phyloP scores from a whole-genome alignment of 2,888 invertebrate species.

The Campoletis raptor region DNA sequence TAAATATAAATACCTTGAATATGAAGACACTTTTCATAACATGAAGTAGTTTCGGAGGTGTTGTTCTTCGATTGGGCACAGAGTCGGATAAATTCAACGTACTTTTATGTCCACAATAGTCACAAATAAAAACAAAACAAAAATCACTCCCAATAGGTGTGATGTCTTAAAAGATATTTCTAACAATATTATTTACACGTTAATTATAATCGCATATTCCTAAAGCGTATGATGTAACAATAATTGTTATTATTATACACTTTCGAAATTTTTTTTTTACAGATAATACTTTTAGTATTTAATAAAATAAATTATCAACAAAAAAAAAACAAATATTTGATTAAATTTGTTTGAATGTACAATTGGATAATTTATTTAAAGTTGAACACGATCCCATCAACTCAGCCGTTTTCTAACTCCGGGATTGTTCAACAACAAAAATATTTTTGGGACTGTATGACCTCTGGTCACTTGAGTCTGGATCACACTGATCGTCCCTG shows the following conservation, averaged over 20 bases:
- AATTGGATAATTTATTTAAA: too few species aligned
- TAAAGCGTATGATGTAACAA: constrained; percentile 2
- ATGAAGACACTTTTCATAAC: constrained; percentile 38
- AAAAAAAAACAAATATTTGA: neutral
- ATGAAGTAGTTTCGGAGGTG: constrained; percentile 11
- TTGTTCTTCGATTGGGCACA: constrained; percentile 15
- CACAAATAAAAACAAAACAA: constrained; percentile 44
- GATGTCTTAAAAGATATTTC: constrained; percentile 8
- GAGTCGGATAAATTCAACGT: constrained; percentile 16
- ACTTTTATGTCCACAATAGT: constrained; percentile 30
- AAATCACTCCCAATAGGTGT: constrained; percentile 12
- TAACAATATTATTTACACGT: constrained; percentile 10
- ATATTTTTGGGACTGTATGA: neutral
- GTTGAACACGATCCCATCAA: neutral
- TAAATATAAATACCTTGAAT: constrained; percentile 41
- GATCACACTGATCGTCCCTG: constrained; percentile 69
- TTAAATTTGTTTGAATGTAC: neutral
- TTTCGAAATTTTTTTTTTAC: neutral
- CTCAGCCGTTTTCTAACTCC: neutral
- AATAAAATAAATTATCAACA: neutral
- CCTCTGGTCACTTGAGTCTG: constrained; percentile 46
- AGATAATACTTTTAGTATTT: neutral
- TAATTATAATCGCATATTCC: neutral
- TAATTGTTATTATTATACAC: neutral
- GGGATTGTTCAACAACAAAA: neutral